A percentile compares a stretch with the other conserved stretches of the same genome.
These are phyloP conservation scores for Sarcophaga subvicina DNA, from an alignment of 2,888 invertebrate genomes.

Conservation along the genomic window DNA sequence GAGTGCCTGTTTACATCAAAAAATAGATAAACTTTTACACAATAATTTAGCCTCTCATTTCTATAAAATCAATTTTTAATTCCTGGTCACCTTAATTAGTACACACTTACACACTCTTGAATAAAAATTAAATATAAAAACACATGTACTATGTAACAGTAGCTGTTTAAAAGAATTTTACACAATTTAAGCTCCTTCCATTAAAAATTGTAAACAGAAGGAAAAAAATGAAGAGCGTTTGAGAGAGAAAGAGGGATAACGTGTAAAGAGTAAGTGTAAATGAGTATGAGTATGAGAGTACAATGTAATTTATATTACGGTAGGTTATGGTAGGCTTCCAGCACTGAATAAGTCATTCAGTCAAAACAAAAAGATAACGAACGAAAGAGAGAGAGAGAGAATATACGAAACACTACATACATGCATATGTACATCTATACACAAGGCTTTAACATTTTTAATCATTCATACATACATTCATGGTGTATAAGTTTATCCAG, in stretches of 20 bases:
- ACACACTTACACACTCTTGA: background rate
- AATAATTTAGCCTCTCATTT: too few species aligned
- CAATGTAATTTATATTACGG: slow-evolving; percentile 77
- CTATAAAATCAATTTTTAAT: too few species aligned
- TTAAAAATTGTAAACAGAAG: slow-evolving; percentile 12
- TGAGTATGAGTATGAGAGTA: slow-evolving; percentile 64
- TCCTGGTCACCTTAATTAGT: too few species aligned
- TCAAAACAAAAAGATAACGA: slow-evolving; percentile 18
- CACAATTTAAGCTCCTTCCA: background rate
- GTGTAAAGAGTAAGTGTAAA: background rate
- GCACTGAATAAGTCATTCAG: slow-evolving; percentile 67
- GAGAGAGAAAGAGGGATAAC: background rate
- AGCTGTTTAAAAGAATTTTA: slow-evolving; percentile 13
- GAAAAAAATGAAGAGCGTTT: slow-evolving; percentile 17
- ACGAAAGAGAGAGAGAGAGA: background rate
- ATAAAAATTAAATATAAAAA: background rate
- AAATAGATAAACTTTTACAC: too few species aligned
- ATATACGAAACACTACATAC: background rate
- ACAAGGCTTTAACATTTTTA: slow-evolving; percentile 28
- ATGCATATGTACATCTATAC: background rate
- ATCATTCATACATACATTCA: background rate
- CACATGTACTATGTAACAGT: background rate
- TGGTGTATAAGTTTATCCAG: background rate
- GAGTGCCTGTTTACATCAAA: too few species aligned
- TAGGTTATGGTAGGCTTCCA: slow-evolving; percentile 77